phyloP scores from a whole-genome alignment of 2,113 vertebrate genomes.

The Cynoglossus semilaevis region DNA sequence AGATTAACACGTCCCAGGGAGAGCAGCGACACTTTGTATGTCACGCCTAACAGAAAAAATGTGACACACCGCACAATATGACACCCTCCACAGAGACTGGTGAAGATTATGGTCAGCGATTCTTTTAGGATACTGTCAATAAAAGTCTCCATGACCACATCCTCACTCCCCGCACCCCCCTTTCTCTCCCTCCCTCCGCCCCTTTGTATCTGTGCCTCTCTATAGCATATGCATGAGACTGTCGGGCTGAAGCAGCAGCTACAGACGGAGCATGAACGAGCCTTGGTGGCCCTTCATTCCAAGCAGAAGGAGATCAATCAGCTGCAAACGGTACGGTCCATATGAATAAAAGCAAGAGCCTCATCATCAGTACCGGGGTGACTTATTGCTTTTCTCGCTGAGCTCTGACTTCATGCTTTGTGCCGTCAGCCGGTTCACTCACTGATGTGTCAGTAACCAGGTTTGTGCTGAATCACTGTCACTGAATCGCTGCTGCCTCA shows the following conservation, averaged over 20 bases:
- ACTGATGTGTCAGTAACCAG: constrained; percentile 26
- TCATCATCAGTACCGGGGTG: background rate
- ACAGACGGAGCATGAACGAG: constrained; percentile 91
- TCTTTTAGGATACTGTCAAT: constrained; percentile 13
- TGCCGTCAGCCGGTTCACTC: constrained; percentile 12
- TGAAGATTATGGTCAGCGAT: background rate
- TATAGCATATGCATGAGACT: constrained; percentile 88
- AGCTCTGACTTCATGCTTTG: constrained; percentile 10
- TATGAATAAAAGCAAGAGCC: background rate
- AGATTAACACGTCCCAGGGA: too few species aligned
- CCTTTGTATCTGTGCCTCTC: constrained; percentile 19
- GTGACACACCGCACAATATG: background rate
- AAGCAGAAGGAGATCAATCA: constrained; percentile 91
- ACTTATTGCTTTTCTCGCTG: constrained; percentile 8
- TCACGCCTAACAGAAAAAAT: too few species aligned
- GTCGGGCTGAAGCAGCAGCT: constrained; percentile 88
- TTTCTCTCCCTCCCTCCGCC: constrained; percentile 7
- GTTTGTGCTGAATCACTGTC: constrained; percentile 54
- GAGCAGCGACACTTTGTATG: too few species aligned
- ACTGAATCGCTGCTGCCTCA: constrained; percentile 24
- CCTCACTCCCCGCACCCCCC: background rate
- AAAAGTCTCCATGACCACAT: background rate
- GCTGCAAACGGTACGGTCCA: constrained; percentile 85
- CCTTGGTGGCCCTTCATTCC: constrained; percentile 86
- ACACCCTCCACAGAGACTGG: background rate